A percentile compares a stretch with the other conserved stretches of the same genome.
These are phyloP conservation scores for Podarcis cretensis DNA, from an alignment of 2,113 vertebrate genomes.

Conservation along the genomic window DNA sequence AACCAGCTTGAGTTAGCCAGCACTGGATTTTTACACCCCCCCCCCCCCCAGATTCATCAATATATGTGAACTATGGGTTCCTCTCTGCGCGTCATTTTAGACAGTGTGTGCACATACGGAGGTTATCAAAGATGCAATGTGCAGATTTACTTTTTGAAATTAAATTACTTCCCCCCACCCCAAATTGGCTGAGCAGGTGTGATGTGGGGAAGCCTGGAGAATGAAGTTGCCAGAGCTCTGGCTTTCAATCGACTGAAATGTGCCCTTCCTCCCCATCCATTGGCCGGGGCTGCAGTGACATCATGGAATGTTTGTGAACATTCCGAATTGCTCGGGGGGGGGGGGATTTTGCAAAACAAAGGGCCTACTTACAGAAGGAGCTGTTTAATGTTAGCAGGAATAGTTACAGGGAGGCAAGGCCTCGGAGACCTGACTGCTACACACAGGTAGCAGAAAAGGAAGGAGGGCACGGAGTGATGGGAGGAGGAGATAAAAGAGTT, in stretches of 20 bases:
- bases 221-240: background rate
- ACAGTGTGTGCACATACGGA: background rate
- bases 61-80: background rate
- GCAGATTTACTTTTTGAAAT: background rate
- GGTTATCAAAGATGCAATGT: background rate
- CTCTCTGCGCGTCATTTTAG: too few relatives aligned
- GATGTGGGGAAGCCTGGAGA: background rate
- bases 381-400: background rate
- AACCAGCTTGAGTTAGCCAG: background rate
- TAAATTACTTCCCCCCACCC: background rate
- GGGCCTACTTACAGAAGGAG: background rate
- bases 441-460: background rate
- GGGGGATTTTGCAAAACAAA: background rate
- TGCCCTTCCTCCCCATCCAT: background rate
- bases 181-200: background rate
- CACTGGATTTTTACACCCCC: background rate
- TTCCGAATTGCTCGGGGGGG: background rate
- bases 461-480: background rate
- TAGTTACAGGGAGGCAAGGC: background rate
- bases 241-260: background rate
- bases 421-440: background rate
- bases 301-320: background rate
- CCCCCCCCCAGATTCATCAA: background rate
- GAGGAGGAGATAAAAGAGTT: background rate
- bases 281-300: background rate